phyloP scores from a whole-genome alignment of 1,140 invertebrate genomes.

The Episyrphus balteatus region DNA sequence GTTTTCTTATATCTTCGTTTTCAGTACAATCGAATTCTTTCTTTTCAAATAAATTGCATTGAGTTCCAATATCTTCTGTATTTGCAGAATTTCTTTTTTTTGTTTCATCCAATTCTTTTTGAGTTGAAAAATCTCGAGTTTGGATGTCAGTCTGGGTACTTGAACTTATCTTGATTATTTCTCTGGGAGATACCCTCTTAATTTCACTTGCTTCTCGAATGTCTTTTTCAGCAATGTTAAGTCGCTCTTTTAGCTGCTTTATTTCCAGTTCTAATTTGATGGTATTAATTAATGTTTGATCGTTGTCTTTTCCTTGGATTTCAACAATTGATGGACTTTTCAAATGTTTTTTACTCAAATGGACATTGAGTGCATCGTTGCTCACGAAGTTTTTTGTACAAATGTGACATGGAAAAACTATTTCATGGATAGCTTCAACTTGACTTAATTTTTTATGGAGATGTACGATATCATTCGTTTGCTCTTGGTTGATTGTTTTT shows the following conservation, averaged over 20 bases:
- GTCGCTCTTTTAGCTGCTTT: slow-evolving; percentile 32
- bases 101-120: slow-evolving; percentile 1
- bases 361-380: slow-evolving; percentile 29
- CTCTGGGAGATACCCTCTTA: not conserved
- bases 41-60: slow-evolving; percentile 23
- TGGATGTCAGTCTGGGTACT: not conserved
- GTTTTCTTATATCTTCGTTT: not conserved
- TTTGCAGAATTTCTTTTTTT: not conserved
- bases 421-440: slow-evolving; percentile 27
- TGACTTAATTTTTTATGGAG: slow-evolving; percentile 28
- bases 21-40: slow-evolving; percentile 27
- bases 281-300: slow-evolving; percentile 28
- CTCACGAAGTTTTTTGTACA: slow-evolving; percentile 34
- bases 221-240: slow-evolving; percentile 27
- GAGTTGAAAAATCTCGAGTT: slow-evolving; percentile 13
- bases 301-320: slow-evolving; percentile 19
- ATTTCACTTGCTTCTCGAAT: slow-evolving; percentile 19
- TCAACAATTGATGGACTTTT: not conserved
- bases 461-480: slow-evolving; percentile 26
- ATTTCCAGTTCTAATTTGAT: slow-evolving; percentile 36
- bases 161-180: not conserved
- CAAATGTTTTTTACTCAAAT: slow-evolving; percentile 24
- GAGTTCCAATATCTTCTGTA: slow-evolving; percentile 20
- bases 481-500: slow-evolving; percentile 15
- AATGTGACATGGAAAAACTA: slow-evolving; percentile 30